Evolutionary conservation across 2,888 invertebrate genomes (phyloP).

Genomic region (Gari tellinella): DNA sequence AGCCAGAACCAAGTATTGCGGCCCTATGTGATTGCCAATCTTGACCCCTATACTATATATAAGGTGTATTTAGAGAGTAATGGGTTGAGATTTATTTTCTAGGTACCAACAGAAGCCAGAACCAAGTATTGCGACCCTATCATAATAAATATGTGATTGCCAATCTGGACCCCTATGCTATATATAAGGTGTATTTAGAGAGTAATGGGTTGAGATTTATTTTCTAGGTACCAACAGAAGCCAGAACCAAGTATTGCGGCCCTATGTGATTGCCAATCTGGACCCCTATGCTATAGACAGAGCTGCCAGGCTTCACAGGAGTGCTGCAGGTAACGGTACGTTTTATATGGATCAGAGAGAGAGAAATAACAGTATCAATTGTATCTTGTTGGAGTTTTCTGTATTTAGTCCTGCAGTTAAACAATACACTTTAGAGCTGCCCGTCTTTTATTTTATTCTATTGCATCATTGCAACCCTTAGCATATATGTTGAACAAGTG

Average conservation of each 20-base stretch:
- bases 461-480: too few species aligned
- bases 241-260: constrained; percentile 47
- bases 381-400: not conserved
- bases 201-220: too few species aligned
- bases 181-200: too few species aligned
- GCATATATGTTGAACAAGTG: too few species aligned
- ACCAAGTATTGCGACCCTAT: constrained; percentile 59
- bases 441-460: too few species aligned
- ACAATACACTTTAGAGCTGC: too few species aligned
- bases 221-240: too few species aligned
- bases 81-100: too few species aligned
- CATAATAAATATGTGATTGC: too few species aligned
- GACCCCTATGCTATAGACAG: constrained; percentile 86
- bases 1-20: constrained; percentile 41
- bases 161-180: constrained; percentile 80
- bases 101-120: too few species aligned
- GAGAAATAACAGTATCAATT: constrained; percentile 1
- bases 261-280: constrained; percentile 71
- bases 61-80: too few species aligned
- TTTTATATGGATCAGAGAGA: constrained; percentile 4
- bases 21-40: constrained; percentile 72
- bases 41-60: constrained; percentile 86
- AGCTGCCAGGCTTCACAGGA: constrained; percentile 88
- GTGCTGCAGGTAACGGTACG: constrained; percentile 87
- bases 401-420: too few species aligned